A percentile compares a stretch with the other conserved stretches of the same genome.
phyloP scores from a whole-genome alignment of 64 coral and sea anemone species.

The Pocillopora verrucosa region DNA sequence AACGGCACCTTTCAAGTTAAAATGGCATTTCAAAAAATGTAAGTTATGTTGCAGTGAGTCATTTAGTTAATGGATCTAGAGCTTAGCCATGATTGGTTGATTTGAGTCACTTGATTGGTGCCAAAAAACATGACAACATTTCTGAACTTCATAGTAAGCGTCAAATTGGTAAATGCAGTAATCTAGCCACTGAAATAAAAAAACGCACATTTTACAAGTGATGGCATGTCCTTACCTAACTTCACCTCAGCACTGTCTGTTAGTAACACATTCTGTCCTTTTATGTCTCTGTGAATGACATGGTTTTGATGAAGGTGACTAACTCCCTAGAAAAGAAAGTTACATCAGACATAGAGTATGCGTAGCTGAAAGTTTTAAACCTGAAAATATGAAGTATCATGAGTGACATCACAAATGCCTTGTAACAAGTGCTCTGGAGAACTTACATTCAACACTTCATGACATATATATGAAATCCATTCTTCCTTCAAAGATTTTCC shows the following conservation, averaged over 20 bases:
- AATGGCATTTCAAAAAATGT: too few relatives aligned
- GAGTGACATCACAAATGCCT: too few relatives aligned
- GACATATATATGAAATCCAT: conserved; percentile 98
- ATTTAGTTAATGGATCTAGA: background rate
- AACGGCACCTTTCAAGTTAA: too few relatives aligned
- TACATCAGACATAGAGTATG: background rate
- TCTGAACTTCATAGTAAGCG: too few relatives aligned
- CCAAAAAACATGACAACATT: too few relatives aligned
- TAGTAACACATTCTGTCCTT: conserved; percentile 95
- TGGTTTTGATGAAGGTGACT: conserved; percentile 96
- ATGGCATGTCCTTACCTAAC: conserved; percentile 54
- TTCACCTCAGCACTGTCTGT: conserved; percentile 99
- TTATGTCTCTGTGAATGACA: conserved; percentile 99
- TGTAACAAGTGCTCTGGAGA: background rate
- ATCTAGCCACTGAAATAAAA: too few relatives aligned
- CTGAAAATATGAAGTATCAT: background rate
- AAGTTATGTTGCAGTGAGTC: too few relatives aligned
- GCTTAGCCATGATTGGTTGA: background rate
- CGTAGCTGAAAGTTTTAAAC: background rate
- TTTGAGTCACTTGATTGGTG: too few relatives aligned
- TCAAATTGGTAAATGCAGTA: too few relatives aligned
- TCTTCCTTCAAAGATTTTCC: conserved; percentile 98
- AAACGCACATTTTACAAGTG: too few relatives aligned
- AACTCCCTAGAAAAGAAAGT: conserved; percentile 69
- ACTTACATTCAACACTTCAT: conserved; percentile 98